Evolutionary conservation across 2,113 vertebrate species (phyloP).

Genomic region (Helogale parvula): DNA sequence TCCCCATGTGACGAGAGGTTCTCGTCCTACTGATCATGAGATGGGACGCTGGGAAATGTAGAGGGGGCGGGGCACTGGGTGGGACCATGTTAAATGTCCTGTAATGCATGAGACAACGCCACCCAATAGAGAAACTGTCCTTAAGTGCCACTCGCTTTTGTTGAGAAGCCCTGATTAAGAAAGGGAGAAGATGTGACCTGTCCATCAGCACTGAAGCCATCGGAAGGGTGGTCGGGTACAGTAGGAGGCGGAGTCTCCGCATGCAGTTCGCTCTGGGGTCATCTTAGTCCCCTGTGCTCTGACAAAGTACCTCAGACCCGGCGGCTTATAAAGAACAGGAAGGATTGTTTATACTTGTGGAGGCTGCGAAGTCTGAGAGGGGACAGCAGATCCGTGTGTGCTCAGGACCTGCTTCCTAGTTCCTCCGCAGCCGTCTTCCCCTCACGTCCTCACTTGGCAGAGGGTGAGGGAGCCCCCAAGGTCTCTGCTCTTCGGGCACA

Average conservation of each 20-base stretch:
- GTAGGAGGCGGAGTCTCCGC: background rate
- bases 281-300: background rate
- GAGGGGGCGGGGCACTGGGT: background rate
- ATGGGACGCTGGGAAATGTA: background rate
- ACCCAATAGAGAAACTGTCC: background rate
- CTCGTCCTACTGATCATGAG: background rate
- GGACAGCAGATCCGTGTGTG: background rate
- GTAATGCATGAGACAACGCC: background rate
- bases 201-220: background rate
- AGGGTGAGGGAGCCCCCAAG: background rate
- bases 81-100: background rate
- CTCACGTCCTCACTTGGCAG: background rate
- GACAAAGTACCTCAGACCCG: too few species aligned
- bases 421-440: background rate
- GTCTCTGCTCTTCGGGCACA: background rate
- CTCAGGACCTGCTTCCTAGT: background rate
- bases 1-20: background rate
- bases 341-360: background rate
- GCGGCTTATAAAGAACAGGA: background rate
- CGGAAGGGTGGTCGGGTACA: background rate
- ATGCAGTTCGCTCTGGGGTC: background rate
- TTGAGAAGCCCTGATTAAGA: background rate
- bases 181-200: background rate
- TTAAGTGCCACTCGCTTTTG: background rate
- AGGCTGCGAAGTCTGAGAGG: background rate